Evolutionary conservation across 53 echinoderm and acorn worm species (phyloP).

Genomic region (Henricia sp.): DNA sequence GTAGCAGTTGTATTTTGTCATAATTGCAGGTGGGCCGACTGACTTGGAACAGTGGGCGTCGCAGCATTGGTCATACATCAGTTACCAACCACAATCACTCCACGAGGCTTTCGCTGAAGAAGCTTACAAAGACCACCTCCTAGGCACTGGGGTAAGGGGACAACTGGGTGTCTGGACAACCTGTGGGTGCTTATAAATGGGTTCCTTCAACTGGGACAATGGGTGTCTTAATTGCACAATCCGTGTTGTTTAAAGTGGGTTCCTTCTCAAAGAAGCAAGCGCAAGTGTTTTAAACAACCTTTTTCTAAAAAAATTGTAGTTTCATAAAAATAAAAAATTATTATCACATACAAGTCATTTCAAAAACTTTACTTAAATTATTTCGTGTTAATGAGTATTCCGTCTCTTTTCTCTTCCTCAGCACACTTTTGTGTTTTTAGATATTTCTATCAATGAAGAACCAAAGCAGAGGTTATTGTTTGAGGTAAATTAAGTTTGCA

Average conservation of each 20-base stretch:
- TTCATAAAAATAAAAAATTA: too few relatives aligned
- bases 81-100: slow-evolving; percentile 73
- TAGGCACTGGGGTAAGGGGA: slow-evolving; percentile 76
- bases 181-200: too few relatives aligned
- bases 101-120: slow-evolving; percentile 83
- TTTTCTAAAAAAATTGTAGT: too few relatives aligned
- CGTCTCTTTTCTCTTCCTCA: slow-evolving; percentile 47
- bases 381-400: not conserved
- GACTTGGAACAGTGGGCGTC: slow-evolving; percentile 81
- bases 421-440: slow-evolving; percentile 85
- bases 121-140: slow-evolving; percentile 78
- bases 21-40: slow-evolving; percentile 80
- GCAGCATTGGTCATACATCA: slow-evolving; percentile 67
- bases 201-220: too few relatives aligned
- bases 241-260: not conserved
- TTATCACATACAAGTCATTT: too few relatives aligned
- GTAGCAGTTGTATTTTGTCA: not conserved
- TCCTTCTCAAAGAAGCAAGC: too few relatives aligned
- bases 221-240: too few relatives aligned
- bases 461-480: slow-evolving; percentile 68
- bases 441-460: slow-evolving; percentile 73
- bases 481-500: slow-evolving; percentile 67
- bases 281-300: too few relatives aligned
- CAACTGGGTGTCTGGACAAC: too few relatives aligned
- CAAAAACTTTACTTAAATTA: too few relatives aligned